Percentiles rank a stretch among this genome's conserved stretches.
phyloP scores from a whole-genome alignment of 2,888 invertebrate species.

The Tetragnatha montana region DNA sequence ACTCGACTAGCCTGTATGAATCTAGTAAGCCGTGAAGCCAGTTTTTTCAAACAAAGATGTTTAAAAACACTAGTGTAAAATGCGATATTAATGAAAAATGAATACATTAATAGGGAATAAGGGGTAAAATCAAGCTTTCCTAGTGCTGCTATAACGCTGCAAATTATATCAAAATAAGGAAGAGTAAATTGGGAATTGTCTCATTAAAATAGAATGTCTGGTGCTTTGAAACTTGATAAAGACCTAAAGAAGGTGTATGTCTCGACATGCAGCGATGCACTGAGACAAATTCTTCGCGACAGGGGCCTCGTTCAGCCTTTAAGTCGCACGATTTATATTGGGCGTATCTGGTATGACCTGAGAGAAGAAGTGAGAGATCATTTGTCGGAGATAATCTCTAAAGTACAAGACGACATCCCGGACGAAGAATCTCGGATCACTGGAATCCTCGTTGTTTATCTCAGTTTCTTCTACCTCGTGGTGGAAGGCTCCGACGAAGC shows the following conservation, averaged over 20 bases:
- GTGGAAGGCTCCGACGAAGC: constrained; percentile 43
- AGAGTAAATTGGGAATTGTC: too few species aligned
- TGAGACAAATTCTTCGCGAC: constrained; percentile 20
- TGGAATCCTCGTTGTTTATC: constrained; percentile 44
- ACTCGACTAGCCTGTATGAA: too few species aligned
- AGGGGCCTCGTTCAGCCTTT: constrained; percentile 29
- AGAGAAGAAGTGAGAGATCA: background rate
- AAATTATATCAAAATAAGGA: too few species aligned
- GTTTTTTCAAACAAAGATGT: too few species aligned
- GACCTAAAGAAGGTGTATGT: constrained; percentile 17
- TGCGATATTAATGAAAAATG: too few species aligned
- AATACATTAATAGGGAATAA: too few species aligned
- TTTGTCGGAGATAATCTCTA: background rate
- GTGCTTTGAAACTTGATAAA: background rate
- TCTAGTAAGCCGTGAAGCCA: too few species aligned
- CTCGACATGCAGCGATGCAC: constrained; percentile 44
- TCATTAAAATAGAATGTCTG: too few species aligned
- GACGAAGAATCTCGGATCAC: constrained; percentile 12
- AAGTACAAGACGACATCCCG: constrained; percentile 15
- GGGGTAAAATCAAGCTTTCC: too few species aligned
- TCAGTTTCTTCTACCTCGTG: constrained; percentile 47
- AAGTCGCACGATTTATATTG: constrained; percentile 35
- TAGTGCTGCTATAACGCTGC: too few species aligned
- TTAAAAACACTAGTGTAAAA: too few species aligned
- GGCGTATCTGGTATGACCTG: constrained; percentile 15